A percentile compares a stretch with the other conserved stretches of the same genome.
Conservation (phyloP, 2,888 invertebrate species). For the Pandemis cinnamomeana region DNA sequence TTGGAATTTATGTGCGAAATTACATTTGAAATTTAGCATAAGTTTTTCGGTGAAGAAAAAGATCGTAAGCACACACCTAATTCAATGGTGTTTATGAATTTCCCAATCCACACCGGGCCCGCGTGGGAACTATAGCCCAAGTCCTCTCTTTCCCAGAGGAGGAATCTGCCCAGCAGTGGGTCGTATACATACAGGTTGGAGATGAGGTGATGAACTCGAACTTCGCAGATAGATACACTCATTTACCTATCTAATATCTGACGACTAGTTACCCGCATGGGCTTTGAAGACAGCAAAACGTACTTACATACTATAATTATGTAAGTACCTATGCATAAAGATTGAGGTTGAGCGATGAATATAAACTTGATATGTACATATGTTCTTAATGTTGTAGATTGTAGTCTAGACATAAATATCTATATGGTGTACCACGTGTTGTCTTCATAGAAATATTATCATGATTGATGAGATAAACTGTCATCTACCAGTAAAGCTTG, state of each 20-base stretch:
- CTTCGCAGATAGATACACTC: not conserved
- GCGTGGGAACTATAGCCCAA: too few relatives aligned
- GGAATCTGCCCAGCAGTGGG: too few relatives aligned
- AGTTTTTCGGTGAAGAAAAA: too few relatives aligned
- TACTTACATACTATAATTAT: not conserved
- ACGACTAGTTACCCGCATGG: not conserved
- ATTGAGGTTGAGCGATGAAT: slow-evolving; percentile 17
- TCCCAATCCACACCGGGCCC: too few relatives aligned
- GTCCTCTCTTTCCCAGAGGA: too few relatives aligned
- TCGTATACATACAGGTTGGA: too few relatives aligned
- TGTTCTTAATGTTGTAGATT: not conserved
- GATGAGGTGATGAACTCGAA: too few relatives aligned
- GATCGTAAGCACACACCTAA: too few relatives aligned
- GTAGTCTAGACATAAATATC: slow-evolving; percentile 6
- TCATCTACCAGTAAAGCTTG: slow-evolving; percentile 1
- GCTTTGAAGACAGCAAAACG: slow-evolving; percentile 14
- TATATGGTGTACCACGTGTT: not conserved
- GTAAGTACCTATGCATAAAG: not conserved
- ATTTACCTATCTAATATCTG: slow-evolving; percentile 3
- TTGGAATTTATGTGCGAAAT: too few relatives aligned
- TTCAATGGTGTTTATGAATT: too few relatives aligned
- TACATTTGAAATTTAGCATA: too few relatives aligned
- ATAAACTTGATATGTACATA: too few relatives aligned
- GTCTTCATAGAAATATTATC: slow-evolving; percentile 27
- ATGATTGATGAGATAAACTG: slow-evolving; percentile 43